A percentile compares a stretch with the other conserved stretches of the same genome.
Conservation (phyloP, 2,113 vertebrate genomes). For the Lepus europaeus region DNA sequence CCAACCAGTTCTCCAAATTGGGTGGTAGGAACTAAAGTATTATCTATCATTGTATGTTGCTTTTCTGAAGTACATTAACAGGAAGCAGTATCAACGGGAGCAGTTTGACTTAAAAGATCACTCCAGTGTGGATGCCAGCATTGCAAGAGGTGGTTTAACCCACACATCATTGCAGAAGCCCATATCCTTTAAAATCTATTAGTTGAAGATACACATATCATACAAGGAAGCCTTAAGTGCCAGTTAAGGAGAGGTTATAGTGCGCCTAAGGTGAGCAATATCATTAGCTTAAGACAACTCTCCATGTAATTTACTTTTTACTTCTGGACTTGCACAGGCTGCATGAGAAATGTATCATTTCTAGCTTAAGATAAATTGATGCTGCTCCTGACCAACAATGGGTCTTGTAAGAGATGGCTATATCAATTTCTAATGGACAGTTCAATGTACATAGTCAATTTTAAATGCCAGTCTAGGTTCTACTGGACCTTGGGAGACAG, state of each 20-base stretch:
- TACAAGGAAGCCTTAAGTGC: neutral
- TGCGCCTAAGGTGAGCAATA: neutral
- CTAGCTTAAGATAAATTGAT: neutral
- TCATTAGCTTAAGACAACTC: neutral
- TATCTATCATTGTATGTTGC: no score
- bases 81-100: no score
- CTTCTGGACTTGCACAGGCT: neutral
- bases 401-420: neutral
- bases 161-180: no score
- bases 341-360: neutral
- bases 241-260: neutral
- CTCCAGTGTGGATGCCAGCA: no score
- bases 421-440: neutral
- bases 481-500: neutral
- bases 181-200: neutral
- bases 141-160: no score
- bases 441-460: neutral
- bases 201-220: neutral
- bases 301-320: conserved; percentile 22
- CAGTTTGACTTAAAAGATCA: no score
- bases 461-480: neutral
- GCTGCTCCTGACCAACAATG: no score
- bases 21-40: no score
- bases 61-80: no score
- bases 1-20: no score